phyloP scores from a whole-genome alignment of 2,888 invertebrate species.

The Megamerina dolium region DNA sequence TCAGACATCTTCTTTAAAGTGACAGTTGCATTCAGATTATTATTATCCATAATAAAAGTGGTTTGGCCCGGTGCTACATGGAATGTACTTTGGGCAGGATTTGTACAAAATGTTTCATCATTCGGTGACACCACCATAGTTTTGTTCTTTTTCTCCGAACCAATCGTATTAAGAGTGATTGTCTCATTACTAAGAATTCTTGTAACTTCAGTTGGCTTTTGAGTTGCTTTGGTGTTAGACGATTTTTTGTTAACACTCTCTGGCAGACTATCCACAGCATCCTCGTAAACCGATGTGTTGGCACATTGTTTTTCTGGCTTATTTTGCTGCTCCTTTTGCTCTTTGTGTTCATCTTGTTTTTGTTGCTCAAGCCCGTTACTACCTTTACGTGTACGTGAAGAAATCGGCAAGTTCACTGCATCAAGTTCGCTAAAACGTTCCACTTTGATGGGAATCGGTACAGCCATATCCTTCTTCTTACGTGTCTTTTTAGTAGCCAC shows the following conservation, averaged over 20 bases:
- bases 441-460: constrained; percentile 39
- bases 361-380: constrained; percentile 19
- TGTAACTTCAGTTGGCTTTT: constrained; percentile 4
- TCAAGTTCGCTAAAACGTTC: constrained; percentile 40
- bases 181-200: constrained; percentile 5
- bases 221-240: too few species aligned
- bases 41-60: constrained; percentile 27
- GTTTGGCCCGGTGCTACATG: constrained; percentile 23
- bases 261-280: constrained; percentile 49
- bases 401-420: constrained; percentile 24
- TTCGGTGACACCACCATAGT: constrained; percentile 13
- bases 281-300: constrained; percentile 47
- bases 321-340: constrained; percentile 6
- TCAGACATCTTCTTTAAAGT: constrained; percentile 18
- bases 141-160: background rate
- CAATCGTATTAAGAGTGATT: background rate
- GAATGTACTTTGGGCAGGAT: constrained; percentile 26
- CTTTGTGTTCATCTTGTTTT: background rate
- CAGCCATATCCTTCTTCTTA: constrained; percentile 32
- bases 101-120: constrained; percentile 30
- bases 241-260: too few species aligned
- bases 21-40: constrained; percentile 27
- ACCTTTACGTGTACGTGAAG: constrained; percentile 36
- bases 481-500: constrained; percentile 27
- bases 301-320: constrained; percentile 5